Base-by-base conservation (phyloP, 2,113 vertebrate genomes). In the Lophura nycthemera region DNA sequence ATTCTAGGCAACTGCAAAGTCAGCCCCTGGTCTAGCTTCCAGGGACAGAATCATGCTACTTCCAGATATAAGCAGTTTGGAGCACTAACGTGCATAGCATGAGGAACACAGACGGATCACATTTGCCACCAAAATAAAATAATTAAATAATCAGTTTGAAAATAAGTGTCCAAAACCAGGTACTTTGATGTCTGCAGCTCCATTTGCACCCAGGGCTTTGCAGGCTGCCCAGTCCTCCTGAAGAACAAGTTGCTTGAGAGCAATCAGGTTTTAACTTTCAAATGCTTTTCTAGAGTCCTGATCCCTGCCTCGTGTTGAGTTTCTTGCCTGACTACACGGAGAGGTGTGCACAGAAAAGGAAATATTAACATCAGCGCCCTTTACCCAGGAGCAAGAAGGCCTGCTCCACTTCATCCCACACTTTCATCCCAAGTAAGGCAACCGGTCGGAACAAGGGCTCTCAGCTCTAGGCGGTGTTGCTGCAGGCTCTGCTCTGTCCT, bases 351-450 rank as follows among this genome's bases (percentile, higher is more conserved):
- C 76, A 83, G 72, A 81, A 86, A 81, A 90, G 50, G 76, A 92
- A 95, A 88, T 63, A 71, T 43, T 90, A 88, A 81, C 25, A 6
- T 13, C 76, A 1, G 3, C 71, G 47, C 88, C 92, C 90, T 95
- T 92, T 69, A 74, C 60, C 29, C 90, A 81, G 90, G 60, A 86
- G 50, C 83, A 78, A 63, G 67, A 80, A 79, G 75, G 79, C 85
- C 95, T 83, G 90, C 75, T 86, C 88, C 65, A 71, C 57, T 86
- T 50, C 90, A 75, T 60, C 83, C 90, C 88, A 83, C 42, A 27
- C 43, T 88, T 83, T 45, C 72, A 77, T 82, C 71, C 89, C 75
- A 57, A 65, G 43, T 18, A 30, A 74, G 15, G 82, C 72, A 57
- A 56, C 61, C 0, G 1, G 22, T 65, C 40, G 13, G 40, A 83